Conservation (phyloP, 1,140 invertebrate species). For the Tetramorium parvispinum region DNA sequence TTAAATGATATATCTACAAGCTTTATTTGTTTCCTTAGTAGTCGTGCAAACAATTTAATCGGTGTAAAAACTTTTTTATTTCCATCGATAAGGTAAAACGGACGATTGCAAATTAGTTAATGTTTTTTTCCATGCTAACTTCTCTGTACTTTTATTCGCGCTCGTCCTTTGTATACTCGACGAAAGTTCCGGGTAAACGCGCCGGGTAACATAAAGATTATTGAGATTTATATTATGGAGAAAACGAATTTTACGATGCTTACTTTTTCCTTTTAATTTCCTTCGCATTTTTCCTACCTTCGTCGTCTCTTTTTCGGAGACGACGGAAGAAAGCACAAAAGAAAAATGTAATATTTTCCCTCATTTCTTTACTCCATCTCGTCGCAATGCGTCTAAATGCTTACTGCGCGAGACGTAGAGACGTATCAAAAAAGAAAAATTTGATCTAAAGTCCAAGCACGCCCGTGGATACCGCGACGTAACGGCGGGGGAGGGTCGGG, state of each 20-base stretch:
- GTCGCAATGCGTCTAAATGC: conserved; percentile 3
- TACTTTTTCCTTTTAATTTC: conserved; percentile 32
- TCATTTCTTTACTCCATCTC: conserved; percentile 1
- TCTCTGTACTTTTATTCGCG: conserved; percentile 17
- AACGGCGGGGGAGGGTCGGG: not conserved
- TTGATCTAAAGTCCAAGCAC: conserved; percentile 53
- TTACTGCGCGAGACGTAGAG: not conserved
- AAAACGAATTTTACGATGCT: conserved; percentile 33
- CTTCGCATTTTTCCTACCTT: not conserved
- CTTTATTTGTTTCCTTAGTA: not conserved
- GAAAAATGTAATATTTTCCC: not conserved
- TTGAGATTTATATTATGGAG: conserved; percentile 30
- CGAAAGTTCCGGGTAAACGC: conserved; percentile 19
- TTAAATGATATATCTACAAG: conserved; percentile 11
- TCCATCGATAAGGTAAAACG: not conserved
- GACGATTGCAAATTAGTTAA: conserved; percentile 42
- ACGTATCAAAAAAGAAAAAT: conserved; percentile 41
- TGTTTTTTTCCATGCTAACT: conserved; percentile 17
- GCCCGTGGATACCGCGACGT: conserved; percentile 23
- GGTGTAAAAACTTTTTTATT: not conserved
- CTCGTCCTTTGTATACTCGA: conserved; percentile 11
- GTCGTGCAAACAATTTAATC: not conserved
- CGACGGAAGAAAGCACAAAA: not conserved
- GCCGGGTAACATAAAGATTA: conserved; percentile 24
- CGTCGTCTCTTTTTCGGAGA: not conserved